Evolutionary conservation across 1,140 invertebrate genomes (phyloP).

Genomic region (Pissodes strobi): DNA sequence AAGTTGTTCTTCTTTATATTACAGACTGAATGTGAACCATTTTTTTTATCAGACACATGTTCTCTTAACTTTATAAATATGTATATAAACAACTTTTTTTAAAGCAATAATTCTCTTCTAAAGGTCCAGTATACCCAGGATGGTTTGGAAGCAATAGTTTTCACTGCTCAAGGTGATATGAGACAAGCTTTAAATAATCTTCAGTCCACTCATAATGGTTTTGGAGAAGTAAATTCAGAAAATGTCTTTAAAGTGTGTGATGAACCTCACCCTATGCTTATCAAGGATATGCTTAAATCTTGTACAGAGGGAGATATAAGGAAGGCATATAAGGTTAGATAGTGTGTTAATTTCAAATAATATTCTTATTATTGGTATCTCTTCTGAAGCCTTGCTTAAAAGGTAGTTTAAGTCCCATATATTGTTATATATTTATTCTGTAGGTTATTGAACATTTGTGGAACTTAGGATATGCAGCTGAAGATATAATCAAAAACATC

Average conservation of each 20-base stretch:
- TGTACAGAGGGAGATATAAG: slow-evolving; percentile 84
- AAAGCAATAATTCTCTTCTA: slow-evolving; percentile 15
- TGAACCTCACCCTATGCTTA: slow-evolving; percentile 94
- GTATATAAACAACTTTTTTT: no score
- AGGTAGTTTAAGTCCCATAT: not conserved
- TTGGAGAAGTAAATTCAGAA: slow-evolving; percentile 86
- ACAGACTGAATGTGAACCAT: no score
- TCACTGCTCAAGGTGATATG: slow-evolving; percentile 99
- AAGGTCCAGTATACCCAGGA: slow-evolving; percentile 86
- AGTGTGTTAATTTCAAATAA: not conserved
- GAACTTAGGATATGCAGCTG: slow-evolving; percentile 91
- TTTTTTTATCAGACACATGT: no score
- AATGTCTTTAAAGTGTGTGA: slow-evolving; percentile 99
- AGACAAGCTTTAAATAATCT: slow-evolving; percentile 96
- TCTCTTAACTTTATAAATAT: no score
- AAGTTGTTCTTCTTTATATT: no score
- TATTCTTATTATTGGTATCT: not conserved
- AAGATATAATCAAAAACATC: slow-evolving; percentile 95
- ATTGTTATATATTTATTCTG: slow-evolving; percentile 29
- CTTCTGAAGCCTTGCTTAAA: no score
- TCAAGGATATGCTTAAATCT: slow-evolving; percentile 89
- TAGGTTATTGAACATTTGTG: slow-evolving; percentile 85
- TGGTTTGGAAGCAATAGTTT: slow-evolving; percentile 95
- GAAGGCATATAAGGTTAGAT: slow-evolving; percentile 78
- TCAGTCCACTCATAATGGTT: slow-evolving; percentile 95